phyloP scores from a whole-genome alignment of 2,797 vertebrate genomes.

The Erpetoichthys calabaricus region DNA sequence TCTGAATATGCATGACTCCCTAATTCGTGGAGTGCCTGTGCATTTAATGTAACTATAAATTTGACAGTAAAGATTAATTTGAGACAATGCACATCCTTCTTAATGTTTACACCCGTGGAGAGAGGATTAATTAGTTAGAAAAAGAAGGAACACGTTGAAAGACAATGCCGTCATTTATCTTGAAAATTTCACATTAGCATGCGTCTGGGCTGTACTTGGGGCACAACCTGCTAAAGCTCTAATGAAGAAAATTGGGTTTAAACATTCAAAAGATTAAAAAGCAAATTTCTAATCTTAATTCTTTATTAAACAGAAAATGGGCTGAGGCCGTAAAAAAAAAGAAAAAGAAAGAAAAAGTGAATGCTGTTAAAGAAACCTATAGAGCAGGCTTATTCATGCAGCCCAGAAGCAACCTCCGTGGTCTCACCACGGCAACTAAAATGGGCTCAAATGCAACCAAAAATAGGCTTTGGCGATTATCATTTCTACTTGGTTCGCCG shows the following conservation, averaged over 20 bases:
- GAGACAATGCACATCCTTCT: slow-evolving; percentile 22
- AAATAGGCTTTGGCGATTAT: too few species aligned
- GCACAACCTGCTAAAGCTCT: slow-evolving; percentile 3
- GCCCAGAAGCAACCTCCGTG: too few species aligned
- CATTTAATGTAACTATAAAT: slow-evolving; percentile 29
- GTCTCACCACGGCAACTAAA: too few species aligned
- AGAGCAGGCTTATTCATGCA: too few species aligned
- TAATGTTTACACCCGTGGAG: slow-evolving; percentile 34
- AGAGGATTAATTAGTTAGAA: slow-evolving; percentile 42
- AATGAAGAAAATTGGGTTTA: neutral
- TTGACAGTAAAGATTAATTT: slow-evolving; percentile 37
- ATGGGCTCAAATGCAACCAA: too few species aligned
- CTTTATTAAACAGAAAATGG: too few species aligned
- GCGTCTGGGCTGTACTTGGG: slow-evolving; percentile 16
- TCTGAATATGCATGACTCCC: slow-evolving; percentile 5
- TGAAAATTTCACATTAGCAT: slow-evolving; percentile 22
- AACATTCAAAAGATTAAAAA: neutral
- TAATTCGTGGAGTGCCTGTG: slow-evolving; percentile 13
- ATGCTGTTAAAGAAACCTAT: too few species aligned
- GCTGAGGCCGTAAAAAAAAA: too few species aligned
- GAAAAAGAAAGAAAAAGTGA: too few species aligned
- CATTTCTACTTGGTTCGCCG: too few species aligned
- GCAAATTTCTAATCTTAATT: too few species aligned
- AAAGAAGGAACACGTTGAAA: slow-evolving; percentile 28
- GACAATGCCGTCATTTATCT: slow-evolving; percentile 37